These are phyloP conservation scores for Uloborus diversus DNA, from an alignment of 1,140 invertebrate species.

Conservation along the genomic window DNA sequence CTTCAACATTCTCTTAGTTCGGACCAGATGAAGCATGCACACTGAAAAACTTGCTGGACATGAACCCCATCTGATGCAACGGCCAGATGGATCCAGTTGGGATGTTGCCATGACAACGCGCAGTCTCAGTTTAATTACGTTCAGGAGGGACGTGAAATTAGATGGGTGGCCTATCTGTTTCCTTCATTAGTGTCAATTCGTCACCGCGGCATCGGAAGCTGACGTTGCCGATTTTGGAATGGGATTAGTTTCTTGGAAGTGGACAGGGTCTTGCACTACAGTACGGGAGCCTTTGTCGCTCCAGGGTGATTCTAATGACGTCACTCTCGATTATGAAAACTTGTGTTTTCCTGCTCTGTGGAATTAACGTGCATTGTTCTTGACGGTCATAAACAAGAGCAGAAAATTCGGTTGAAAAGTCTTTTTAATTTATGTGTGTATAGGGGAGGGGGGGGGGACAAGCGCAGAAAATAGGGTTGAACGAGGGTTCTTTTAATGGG, in stretches of 20 bases:
- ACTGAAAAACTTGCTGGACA: too few species aligned
- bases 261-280: background rate
- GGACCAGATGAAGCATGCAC: too few species aligned
- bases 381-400: too few species aligned
- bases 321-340: too few species aligned
- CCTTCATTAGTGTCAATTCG: conserved; percentile 53
- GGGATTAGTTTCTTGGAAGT: conserved; percentile 19
- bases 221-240: conserved; percentile 33
- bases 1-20: too few species aligned
- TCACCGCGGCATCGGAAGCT: conserved; percentile 45
- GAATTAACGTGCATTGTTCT: too few species aligned
- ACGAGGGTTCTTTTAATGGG: too few species aligned
- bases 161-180: conserved; percentile 13
- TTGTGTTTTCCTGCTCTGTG: too few species aligned
- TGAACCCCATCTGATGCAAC: conserved; percentile 51
- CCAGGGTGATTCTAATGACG: background rate
- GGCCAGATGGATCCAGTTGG: background rate
- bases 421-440: too few species aligned
- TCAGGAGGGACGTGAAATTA: conserved; percentile 15
- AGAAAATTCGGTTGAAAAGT: too few species aligned
- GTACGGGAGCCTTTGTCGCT: background rate
- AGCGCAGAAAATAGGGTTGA: too few species aligned
- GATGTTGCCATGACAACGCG: conserved; percentile 37
- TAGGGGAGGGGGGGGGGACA: too few species aligned
- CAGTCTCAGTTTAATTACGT: conserved; percentile 52